Conservation (phyloP, 2,888 invertebrate species). For the Stenolophus ochropezus region DNA sequence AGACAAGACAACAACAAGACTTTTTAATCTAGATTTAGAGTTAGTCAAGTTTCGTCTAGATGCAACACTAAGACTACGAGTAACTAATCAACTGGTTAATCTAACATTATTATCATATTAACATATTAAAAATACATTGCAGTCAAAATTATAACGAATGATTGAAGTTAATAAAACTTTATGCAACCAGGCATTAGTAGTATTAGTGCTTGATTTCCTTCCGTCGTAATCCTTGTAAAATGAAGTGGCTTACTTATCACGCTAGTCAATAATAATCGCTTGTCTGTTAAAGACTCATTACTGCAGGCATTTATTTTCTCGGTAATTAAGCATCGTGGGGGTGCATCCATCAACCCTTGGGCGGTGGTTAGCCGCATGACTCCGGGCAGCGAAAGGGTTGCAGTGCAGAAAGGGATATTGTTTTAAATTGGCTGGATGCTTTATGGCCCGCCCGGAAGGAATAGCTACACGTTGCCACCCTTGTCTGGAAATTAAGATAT, state of each 20-base stretch:
- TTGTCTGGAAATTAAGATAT: constrained; percentile 29
- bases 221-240: not conserved
- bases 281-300: constrained; percentile 60
- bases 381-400: constrained; percentile 36
- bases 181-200: too few species aligned
- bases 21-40: too few species aligned
- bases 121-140: too few species aligned
- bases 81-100: too few species aligned
- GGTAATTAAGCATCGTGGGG: constrained; percentile 71
- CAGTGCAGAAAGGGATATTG: constrained; percentile 47
- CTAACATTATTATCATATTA: too few species aligned
- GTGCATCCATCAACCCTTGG: constrained; percentile 66
- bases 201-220: too few species aligned
- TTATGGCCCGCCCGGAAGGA: constrained; percentile 34
- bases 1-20: too few species aligned
- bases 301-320: constrained; percentile 70
- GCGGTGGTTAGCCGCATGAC: constrained; percentile 22
- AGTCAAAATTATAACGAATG: too few species aligned
- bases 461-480: not conserved
- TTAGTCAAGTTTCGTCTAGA: too few species aligned
- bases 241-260: constrained; percentile 4
- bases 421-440: constrained; percentile 41
- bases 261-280: constrained; percentile 56
- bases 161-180: too few species aligned
- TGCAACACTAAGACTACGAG: too few species aligned